phyloP scores from a whole-genome alignment of 2,888 invertebrate species.

The Tipula helvola region DNA sequence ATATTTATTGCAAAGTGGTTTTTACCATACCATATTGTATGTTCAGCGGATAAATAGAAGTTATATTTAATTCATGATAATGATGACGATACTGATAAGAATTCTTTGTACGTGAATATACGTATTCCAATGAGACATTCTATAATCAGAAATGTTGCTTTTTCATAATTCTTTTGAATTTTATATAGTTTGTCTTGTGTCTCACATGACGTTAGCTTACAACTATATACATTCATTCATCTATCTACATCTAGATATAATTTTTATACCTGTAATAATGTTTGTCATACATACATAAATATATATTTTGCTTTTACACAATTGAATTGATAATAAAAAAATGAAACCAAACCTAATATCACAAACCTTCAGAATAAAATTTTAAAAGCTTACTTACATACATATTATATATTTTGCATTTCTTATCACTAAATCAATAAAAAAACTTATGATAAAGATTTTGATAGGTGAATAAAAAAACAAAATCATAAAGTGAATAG shows the following conservation, averaged over 20 bases:
- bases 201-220: neutral
- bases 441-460: neutral
- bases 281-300: neutral
- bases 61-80: neutral
- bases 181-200: neutral
- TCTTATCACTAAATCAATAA: neutral
- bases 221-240: neutral
- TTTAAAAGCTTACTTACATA: no score
- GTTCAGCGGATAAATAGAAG: neutral
- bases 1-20: neutral
- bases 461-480: neutral
- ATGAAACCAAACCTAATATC: neutral
- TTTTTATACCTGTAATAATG: neutral
- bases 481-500: neutral
- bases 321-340: neutral
- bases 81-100: neutral
- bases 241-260: neutral
- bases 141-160: neutral
- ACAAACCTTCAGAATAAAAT: neutral
- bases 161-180: neutral
- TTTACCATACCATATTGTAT: neutral
- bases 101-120: neutral
- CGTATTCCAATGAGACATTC: neutral
- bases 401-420: neutral
- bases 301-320: neutral